Base-by-base conservation (phyloP, 1,140 invertebrate genomes). In the Nebria ingens region DNA sequence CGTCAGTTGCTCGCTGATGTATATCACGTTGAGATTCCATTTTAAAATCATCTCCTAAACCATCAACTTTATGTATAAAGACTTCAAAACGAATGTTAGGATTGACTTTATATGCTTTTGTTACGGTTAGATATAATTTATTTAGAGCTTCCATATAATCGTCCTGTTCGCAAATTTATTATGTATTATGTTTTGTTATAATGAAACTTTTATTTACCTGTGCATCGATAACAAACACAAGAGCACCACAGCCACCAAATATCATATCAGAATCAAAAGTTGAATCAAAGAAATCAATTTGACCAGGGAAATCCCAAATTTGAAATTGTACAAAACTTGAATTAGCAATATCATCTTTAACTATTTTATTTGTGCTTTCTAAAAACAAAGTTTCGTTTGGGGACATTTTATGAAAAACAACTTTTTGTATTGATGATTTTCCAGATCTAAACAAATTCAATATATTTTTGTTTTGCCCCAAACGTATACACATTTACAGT, bases 401-500 rank as follows among this genome's bases (percentile, higher is more conserved):
- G 11, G 95, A 97, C 91, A 99, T 98, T 79, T 99, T 99, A 68
- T 99, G 96, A 75, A 99, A 99, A 12, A 99, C 97, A 6, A 99
- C 97, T 79, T 99, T 99, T 71, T 98, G 93, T 68, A 99, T 99
- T 1, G 97, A 99, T n/a, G 96, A 98, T 75, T 99, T 99, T 56
- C 97, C 97, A 72, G 95, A 98, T 69, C 96, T 95, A 65, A 58
- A 50, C n/a, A 38, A 19, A 51, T 29, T 20, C n/a, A 45, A 23
- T 34, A 49, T 42, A 59, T 21, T 40, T 53, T 52, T 15, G 49
- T 21, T n/a, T n/a, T n/a, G n/a, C n/a, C n/a, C n/a, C n/a, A n/a
- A n/a, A n/a, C n/a, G n/a, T 51, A 22, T 52, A 23, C 29, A 53
- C 52, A 20, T 20, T 56, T 22, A n/a, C n/a, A n/a, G n/a, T n/a